Base-by-base conservation (phyloP, 2,797 vertebrate genomes). In the Lagocephalus sceleratus region DNA sequence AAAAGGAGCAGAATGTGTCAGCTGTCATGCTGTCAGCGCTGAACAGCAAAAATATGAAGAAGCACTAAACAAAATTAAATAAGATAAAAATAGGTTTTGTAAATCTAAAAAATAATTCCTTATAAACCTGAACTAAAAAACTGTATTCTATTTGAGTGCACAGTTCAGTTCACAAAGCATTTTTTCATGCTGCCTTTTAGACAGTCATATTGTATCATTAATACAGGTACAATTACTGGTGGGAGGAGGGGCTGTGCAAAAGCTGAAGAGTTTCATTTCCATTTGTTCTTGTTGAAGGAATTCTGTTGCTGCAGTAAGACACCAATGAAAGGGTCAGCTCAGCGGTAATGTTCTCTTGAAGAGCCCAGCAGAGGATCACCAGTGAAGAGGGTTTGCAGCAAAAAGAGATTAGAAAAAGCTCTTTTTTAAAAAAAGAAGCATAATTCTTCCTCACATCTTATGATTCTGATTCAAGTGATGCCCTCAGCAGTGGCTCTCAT, bases 391-490 rank as follows among this genome's bases (percentile, higher is more conserved):
- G 56, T 64, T 68, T 57, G 47, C 20, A 64, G 21, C 40, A 19
- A 15, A 47, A 65, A 60, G 70, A 67, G 46, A 68, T 73, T 26
- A 60, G 52, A 68, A 74, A 68, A 68, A 66, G 60, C 57, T 45
- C 21, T 25, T 60, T 68, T 66, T 42, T 59, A 56, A 59, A 12
- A n/a, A 42, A 66, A 62, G 43, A 71, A 59, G 64, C 61, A 70
- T 73, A 75, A 75, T 79, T 82, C 72, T 62, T 79, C 62, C 75
- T 44, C 72, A 68, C 67, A 60, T 72, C 67, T 42, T 77, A 51
- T 71, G 77, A 80, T 81, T 82, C 67, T 23, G 47, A 83, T 81
- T 84, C 80, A 81, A 81, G 77, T 68, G 68, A 75, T 78, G 82
- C 80, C 71, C 68, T 75, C 8, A 54, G 81, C 69, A 23, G 57